These are phyloP conservation scores for Melipona beecheii DNA, from an alignment of 2,888 invertebrate species.

Conservation along the genomic window DNA sequence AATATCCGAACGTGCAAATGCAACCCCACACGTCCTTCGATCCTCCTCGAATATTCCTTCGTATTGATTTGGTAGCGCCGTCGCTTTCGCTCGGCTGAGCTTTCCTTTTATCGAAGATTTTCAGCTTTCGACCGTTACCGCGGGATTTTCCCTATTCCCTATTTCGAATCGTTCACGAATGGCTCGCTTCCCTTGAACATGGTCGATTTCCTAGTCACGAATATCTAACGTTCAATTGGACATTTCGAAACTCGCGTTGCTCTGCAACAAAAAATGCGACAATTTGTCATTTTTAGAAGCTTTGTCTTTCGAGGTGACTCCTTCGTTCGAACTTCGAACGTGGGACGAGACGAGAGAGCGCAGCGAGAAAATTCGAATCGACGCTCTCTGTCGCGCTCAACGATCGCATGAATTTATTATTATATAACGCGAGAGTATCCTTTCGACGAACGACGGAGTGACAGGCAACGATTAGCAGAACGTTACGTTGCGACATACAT, in stretches of 20 bases:
- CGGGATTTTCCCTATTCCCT: neutral
- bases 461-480: neutral
- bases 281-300: neutral
- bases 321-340: too few species aligned
- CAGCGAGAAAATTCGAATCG: conserved; percentile 54
- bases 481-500: too few species aligned
- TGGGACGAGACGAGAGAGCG: conserved; percentile 57
- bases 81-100: too few species aligned
- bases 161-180: neutral
- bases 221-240: neutral
- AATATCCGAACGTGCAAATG: neutral
- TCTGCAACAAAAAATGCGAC: neutral
- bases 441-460: conserved; percentile 36
- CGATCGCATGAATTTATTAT: conserved; percentile 67
- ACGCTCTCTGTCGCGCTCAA: conserved; percentile 58
- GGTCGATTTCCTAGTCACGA: neutral
- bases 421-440: conserved; percentile 36
- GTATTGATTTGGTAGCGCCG: neutral
- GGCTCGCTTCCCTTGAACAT: neutral
- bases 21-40: neutral
- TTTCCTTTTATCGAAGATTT: too few species aligned
- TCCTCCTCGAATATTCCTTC: neutral
- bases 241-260: neutral
- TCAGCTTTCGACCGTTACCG: neutral
- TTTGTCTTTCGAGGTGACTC: neutral